Evolutionary conservation across 2,888 invertebrate genomes (phyloP).

Genomic region (Apotomis betuletana): DNA sequence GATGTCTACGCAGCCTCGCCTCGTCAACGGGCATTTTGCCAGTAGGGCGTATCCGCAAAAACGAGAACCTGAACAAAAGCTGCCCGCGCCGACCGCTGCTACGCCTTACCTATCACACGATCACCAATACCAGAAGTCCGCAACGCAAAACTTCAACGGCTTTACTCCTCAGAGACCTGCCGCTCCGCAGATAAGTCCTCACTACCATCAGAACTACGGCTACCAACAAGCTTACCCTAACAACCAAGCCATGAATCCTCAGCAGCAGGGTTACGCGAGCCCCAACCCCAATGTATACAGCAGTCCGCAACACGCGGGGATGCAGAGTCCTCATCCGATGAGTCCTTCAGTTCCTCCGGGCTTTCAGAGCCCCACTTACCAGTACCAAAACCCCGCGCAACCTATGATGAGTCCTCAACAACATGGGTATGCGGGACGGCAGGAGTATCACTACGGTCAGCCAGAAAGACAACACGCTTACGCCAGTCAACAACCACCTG

Average conservation of each 20-base stretch:
- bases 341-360: slow-evolving; percentile 69
- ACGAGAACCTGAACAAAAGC: slow-evolving; percentile 60
- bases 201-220: slow-evolving; percentile 72
- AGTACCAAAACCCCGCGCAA: slow-evolving; percentile 73
- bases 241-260: slow-evolving; percentile 68
- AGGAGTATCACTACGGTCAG: slow-evolving; percentile 72
- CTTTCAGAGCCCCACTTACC: slow-evolving; percentile 76
- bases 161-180: slow-evolving; percentile 69
- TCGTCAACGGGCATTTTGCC: slow-evolving; percentile 73
- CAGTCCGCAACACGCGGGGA: slow-evolving; percentile 73
- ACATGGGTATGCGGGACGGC: slow-evolving; percentile 63
- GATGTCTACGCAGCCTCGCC: slow-evolving; percentile 65
- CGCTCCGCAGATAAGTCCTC: slow-evolving; percentile 56
- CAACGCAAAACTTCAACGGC: slow-evolving; percentile 65
- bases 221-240: slow-evolving; percentile 71
- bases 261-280: slow-evolving; percentile 69
- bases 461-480: slow-evolving; percentile 72
- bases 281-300: slow-evolving; percentile 71
- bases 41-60: slow-evolving; percentile 62
- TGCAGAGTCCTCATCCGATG: slow-evolving; percentile 74
- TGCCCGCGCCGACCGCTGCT: slow-evolving; percentile 56
- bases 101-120: slow-evolving; percentile 75
- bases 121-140: slow-evolving; percentile 77
- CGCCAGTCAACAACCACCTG: slow-evolving; percentile 58
- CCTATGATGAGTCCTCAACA: slow-evolving; percentile 74